phyloP scores from a whole-genome alignment of 2,888 invertebrate species.

The Lissonota sp. region DNA sequence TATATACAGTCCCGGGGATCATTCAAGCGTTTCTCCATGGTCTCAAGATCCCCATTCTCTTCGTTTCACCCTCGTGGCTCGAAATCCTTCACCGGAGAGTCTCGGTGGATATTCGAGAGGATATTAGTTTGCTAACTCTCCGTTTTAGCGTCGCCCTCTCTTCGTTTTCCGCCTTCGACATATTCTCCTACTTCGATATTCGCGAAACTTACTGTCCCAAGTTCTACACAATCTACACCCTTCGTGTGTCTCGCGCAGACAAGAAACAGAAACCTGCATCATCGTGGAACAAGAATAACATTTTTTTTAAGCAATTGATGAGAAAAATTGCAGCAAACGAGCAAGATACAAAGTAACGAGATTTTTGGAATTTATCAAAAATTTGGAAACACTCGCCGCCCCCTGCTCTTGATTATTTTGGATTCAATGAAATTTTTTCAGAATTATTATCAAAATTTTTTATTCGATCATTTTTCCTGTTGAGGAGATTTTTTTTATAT shows the following conservation, averaged over 20 bases:
- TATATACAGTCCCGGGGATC: conserved; percentile 44
- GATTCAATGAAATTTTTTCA: too few species aligned
- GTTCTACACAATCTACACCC: background rate
- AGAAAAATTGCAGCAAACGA: too few species aligned
- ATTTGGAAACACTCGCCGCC: too few species aligned
- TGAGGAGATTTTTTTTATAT: too few species aligned
- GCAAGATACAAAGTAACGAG: too few species aligned
- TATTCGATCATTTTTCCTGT: too few species aligned
- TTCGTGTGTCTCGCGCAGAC: conserved; percentile 2
- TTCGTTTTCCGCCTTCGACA: background rate
- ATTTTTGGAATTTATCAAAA: too few species aligned
- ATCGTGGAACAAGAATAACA: too few species aligned
- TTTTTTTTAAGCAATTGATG: too few species aligned
- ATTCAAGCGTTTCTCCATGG: conserved; percentile 48
- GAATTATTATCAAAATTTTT: too few species aligned
- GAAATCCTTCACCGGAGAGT: conserved; percentile 23
- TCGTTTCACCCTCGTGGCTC: background rate
- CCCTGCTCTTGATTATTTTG: too few species aligned
- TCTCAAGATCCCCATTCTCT: conserved; percentile 20
- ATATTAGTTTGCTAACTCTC: conserved; percentile 59
- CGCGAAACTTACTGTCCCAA: conserved; percentile 34
- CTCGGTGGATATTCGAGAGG: conserved; percentile 51
- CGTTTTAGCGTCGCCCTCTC: conserved; percentile 20
- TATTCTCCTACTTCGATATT: conserved; percentile 47
- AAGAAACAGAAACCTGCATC: background rate